A percentile compares a stretch with the other conserved stretches of the same genome.
Evolutionary conservation across 2,888 invertebrate species (phyloP).

Genomic region (Teleiodes luculella): DNA sequence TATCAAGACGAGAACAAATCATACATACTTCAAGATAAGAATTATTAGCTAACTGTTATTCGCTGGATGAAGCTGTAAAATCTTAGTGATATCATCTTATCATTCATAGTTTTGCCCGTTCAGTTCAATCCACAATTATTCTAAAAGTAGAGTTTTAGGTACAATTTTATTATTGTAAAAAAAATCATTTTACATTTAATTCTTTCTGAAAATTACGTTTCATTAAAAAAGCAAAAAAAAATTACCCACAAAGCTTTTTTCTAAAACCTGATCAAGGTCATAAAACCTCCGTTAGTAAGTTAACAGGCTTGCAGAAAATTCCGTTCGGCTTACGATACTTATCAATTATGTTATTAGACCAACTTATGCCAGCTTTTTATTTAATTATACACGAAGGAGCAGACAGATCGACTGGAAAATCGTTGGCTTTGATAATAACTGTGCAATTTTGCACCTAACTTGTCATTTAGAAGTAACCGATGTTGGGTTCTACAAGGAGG

Average conservation of each 20-base stretch:
- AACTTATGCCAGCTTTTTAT: constrained; percentile 11
- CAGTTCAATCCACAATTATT: too few species aligned
- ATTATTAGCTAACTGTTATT: constrained; percentile 4
- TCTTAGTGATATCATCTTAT: neutral
- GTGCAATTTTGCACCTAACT: constrained; percentile 8
- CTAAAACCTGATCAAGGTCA: constrained; percentile 5
- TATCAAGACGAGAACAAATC: too few species aligned
- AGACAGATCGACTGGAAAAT: constrained; percentile 14
- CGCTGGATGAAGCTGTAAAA: neutral
- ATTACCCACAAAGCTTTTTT: too few species aligned
- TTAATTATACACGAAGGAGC: constrained; percentile 9
- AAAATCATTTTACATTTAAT: too few species aligned
- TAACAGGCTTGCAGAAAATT: neutral
- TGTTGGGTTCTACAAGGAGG: constrained; percentile 6
- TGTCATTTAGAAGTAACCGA: constrained; percentile 11
- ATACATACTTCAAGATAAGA: neutral
- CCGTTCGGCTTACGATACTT: neutral
- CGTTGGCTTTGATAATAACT: constrained; percentile 8
- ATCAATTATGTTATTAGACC: constrained; percentile 8
- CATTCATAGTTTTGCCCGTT: neutral
- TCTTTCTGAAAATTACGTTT: too few species aligned
- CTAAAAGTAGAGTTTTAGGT: too few species aligned
- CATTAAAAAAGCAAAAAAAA: too few species aligned
- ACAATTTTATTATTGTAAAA: too few species aligned
- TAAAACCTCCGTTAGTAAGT: neutral